Percentiles rank a stretch among this genome's conserved stretches.
Conservation (phyloP, 2,797 vertebrate genomes). For the Oryzias sinensis region DNA sequence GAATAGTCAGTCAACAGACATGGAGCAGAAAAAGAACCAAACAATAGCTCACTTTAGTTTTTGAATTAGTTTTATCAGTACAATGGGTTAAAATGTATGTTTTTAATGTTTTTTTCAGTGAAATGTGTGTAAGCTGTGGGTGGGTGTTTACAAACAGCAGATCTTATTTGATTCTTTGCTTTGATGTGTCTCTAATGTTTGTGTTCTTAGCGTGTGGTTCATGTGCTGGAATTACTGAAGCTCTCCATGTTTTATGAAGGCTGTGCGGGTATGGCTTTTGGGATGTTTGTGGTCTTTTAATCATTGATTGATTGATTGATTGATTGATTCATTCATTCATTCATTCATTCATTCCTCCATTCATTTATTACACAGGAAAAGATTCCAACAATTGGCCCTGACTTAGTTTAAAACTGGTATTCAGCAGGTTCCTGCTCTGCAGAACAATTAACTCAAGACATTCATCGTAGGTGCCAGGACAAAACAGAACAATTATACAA, state of each 20-base stretch:
- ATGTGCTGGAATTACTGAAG: conserved; percentile 18
- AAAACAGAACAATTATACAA: too few species aligned
- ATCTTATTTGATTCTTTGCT: conserved; percentile 7
- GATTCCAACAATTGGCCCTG: too few species aligned
- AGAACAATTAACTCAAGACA: too few species aligned
- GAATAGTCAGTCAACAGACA: neutral
- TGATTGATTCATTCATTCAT: too few species aligned
- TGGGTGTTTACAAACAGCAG: neutral
- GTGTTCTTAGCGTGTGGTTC: conserved; percentile 10
- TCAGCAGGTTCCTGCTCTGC: too few species aligned
- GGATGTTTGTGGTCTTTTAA: conserved; percentile 38
- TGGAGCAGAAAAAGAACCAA: neutral
- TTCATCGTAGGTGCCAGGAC: too few species aligned
- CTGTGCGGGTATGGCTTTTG: conserved; percentile 54
- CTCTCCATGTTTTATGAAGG: conserved; percentile 55
- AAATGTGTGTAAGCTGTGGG: neutral
- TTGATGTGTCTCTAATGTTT: conserved; percentile 12
- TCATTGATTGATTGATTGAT: too few species aligned
- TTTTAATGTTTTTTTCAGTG: too few species aligned
- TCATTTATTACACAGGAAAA: too few species aligned
- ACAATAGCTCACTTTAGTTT: neutral
- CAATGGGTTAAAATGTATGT: too few species aligned
- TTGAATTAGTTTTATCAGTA: neutral
- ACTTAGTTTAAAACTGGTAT: too few species aligned
- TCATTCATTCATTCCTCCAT: too few species aligned